Base-by-base conservation (phyloP, 2,797 vertebrate species). In the Microctenopoma steveboyesi region DNA sequence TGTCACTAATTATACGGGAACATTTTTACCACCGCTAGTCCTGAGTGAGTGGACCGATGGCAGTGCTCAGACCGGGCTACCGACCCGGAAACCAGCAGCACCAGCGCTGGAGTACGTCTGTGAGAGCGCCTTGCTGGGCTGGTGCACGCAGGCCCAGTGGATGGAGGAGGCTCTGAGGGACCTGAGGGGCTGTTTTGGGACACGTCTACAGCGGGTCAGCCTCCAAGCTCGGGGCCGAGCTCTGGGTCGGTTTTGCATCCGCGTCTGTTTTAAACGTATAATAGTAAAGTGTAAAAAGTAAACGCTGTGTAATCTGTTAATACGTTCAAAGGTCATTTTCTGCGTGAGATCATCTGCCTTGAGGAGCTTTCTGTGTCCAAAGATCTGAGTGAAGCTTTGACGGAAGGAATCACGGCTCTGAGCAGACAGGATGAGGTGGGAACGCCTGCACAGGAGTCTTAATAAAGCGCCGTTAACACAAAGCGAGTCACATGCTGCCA, bases 31-130 rank as follows among this genome's bases (percentile, higher is more conserved):
- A 49, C 27, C 66, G 39, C 69, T 76, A 96, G 96, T 97, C 82
- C 79, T 96, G 33, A 88, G 95, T 42, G 94, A 96, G 63, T 97
- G 96, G 96, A 91, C 93, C 5, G 88, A 92, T 9, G 53, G 64
- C 48, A 75, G 54, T 0, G 51, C 59, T 25, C 10, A 25, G 5
- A 5, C 43, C 14, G 35, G 47, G 1, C n/a, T 61, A 3, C 33
- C 15, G 1, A 9, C 65, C 12, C 69, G 53, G 42, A 55, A 33
- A 1, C 49, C 64, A 0, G 47, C 76, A 0, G 11, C 48, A 8
- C 95, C 93, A 0, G 88, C 88, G 0, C 81, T 84, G 40, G 51
- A 74, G 33, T 97, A 95, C 53, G 82, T 97, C 72, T 85, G 54
- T 10, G 92, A 94, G 57, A 33, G 51, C 2, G 91, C 91, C 3